Conservation (phyloP, 2,113 vertebrate genomes). For the Riparia riparia region DNA sequence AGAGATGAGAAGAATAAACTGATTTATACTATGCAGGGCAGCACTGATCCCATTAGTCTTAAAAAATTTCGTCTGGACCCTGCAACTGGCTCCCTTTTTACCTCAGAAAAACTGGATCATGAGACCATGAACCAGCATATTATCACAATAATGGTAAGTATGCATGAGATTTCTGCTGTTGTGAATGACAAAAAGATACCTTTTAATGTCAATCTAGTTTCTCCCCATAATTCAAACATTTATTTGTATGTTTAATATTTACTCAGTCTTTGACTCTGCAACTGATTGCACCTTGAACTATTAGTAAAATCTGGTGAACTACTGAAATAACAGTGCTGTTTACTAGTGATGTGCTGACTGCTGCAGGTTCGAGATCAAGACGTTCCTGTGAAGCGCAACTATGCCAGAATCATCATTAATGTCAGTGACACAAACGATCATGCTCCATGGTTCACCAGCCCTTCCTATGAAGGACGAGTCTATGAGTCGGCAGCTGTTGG, state of each 20-base stretch:
- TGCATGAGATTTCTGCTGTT: neutral
- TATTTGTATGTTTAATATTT: neutral
- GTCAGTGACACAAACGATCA: conserved; percentile 96
- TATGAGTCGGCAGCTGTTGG: conserved; percentile 92
- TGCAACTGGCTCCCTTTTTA: conserved; percentile 87
- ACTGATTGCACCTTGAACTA: neutral
- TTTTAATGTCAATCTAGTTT: neutral
- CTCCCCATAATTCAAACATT: neutral
- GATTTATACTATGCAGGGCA: conserved; percentile 93
- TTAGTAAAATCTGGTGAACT: neutral
- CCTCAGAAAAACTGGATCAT: conserved; percentile 89
- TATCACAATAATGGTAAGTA: conserved; percentile 92
- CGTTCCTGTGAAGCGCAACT: conserved; percentile 95
- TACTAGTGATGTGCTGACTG: neutral
- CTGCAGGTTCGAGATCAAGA: conserved; percentile 95
- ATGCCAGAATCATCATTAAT: conserved; percentile 87
- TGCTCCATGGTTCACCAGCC: conserved; percentile 90
- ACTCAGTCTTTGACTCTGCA: neutral
- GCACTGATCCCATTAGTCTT: conserved; percentile 90
- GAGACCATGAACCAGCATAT: conserved; percentile 89
- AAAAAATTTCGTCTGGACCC: conserved; percentile 95
- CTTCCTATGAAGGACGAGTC: conserved; percentile 86
- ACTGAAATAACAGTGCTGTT: neutral
- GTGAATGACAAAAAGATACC: neutral
- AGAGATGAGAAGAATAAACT: conserved; percentile 97